Conservation (phyloP, 1,140 invertebrate species). For the Penaeus japonicus region DNA sequence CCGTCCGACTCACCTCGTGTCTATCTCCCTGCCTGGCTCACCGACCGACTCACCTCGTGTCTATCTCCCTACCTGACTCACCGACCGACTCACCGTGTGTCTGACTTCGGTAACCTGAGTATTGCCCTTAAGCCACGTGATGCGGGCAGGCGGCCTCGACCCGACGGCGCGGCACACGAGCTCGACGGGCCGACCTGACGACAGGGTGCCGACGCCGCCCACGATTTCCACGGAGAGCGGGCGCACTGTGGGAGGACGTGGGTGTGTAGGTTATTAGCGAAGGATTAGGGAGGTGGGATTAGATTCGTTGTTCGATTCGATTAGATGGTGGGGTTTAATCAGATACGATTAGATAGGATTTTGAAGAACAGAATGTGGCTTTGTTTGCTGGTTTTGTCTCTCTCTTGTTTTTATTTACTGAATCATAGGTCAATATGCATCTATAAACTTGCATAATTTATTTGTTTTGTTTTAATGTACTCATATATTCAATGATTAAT, state of each 20-base stretch:
- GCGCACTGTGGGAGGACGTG: conserved; percentile 34
- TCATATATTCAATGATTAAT: no score
- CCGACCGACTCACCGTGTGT: conserved; percentile 26
- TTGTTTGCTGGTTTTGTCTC: no score
- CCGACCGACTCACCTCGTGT: conserved; percentile 21
- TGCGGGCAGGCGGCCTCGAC: conserved; percentile 52
- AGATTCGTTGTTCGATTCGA: no score
- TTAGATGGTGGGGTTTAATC: no score
- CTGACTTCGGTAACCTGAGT: conserved; percentile 43
- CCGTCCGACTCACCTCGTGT: no score
- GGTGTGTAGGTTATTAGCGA: background rate
- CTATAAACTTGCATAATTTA: no score
- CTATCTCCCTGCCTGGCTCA: no score
- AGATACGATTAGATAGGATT: no score
- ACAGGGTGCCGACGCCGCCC: conserved; percentile 23
- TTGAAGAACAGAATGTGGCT: no score
- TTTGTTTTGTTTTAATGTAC: no score
- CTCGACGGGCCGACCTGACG: conserved; percentile 32
- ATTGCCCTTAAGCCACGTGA: conserved; percentile 58
- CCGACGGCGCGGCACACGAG: conserved; percentile 51
- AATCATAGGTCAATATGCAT: no score
- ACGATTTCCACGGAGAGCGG: conserved; percentile 54
- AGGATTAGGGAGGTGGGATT: background rate
- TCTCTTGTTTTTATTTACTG: no score
- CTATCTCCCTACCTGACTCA: background rate